Percentiles rank a stretch among this genome's conserved stretches.
These are phyloP conservation scores for Axinella damicornis DNA, from an alignment of 37 sponge, comb jelly and placozoan genomes.

Conservation along the genomic window DNA sequence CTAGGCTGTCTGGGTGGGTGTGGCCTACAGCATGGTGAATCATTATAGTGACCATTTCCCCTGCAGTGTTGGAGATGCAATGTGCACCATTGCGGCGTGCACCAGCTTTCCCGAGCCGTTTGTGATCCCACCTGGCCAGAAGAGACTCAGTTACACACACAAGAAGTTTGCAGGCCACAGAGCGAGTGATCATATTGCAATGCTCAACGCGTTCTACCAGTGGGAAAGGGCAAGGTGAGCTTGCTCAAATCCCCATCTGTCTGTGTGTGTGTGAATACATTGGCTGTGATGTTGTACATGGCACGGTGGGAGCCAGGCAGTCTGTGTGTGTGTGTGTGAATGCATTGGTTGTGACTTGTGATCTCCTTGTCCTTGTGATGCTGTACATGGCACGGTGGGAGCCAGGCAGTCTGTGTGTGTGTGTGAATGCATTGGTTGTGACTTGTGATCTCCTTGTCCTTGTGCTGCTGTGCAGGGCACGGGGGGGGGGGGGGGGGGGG, in stretches of 20 bases:
- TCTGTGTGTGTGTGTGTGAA: no score
- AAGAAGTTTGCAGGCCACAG: constrained; percentile 78
- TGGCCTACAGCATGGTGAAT: neutral
- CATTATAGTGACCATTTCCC: neutral
- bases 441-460: no score
- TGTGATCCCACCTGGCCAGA: constrained; percentile 53
- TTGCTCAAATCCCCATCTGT: neutral
- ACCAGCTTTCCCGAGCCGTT: constrained; percentile 87
- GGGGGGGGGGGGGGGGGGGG: no score
- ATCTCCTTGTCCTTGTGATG: no score
- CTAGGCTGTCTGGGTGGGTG: neutral
- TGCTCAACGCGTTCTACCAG: constrained; percentile 78
- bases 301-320: no score
- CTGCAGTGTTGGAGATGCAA: constrained; percentile 81
- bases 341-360: no score
- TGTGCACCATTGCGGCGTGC: constrained; percentile 81
- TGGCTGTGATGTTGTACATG: no score
- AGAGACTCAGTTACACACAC: constrained; percentile 71
- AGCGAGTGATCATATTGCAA: constrained; percentile 88
- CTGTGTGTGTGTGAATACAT: no score
- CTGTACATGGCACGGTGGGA: no score
- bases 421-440: no score
- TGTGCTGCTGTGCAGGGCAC: no score
- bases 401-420: no score
- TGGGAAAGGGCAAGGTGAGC: constrained; percentile 74